These are phyloP conservation scores for Galeopterus variegatus DNA, from an alignment of 2,113 vertebrate genomes.

Conservation along the genomic window DNA sequence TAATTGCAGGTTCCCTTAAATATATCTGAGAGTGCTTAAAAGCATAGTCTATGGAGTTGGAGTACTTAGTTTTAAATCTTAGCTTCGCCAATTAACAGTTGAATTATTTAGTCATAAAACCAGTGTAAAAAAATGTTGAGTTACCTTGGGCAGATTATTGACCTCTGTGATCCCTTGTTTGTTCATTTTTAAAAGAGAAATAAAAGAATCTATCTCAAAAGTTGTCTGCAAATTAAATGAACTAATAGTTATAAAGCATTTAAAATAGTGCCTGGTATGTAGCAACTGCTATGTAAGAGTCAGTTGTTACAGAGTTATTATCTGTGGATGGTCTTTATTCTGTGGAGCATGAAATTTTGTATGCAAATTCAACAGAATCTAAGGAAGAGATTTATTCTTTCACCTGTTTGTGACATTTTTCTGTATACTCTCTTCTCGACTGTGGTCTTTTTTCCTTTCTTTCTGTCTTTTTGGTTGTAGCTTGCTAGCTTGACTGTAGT, in stretches of 20 bases:
- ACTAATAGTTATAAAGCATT: background rate
- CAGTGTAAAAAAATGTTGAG: background rate
- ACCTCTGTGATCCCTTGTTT: background rate
- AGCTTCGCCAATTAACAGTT: background rate
- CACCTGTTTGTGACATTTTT: slow-evolving; percentile 29
- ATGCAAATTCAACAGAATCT: slow-evolving; percentile 10
- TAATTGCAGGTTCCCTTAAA: background rate
- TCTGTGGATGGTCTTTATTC: background rate
- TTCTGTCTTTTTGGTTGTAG: too few species aligned
- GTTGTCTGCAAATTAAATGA: background rate
- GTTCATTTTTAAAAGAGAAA: slow-evolving; percentile 44
- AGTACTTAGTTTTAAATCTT: slow-evolving; percentile 4
- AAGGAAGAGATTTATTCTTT: slow-evolving; percentile 1
- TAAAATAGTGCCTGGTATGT: background rate
- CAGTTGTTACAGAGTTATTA: background rate
- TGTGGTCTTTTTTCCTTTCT: background rate
- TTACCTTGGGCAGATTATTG: slow-evolving; percentile 12
- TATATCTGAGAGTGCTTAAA: background rate
- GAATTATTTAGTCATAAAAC: background rate
- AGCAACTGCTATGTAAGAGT: background rate
- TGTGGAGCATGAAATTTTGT: background rate
- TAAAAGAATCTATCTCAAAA: background rate
- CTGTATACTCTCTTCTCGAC: background rate
- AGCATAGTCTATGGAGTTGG: background rate
- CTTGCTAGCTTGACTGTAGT: background rate